Percentiles rank a stretch among this genome's conserved stretches.
Evolutionary conservation across 2,797 vertebrate genomes (phyloP).

Genomic region (Lagodon rhomboides): DNA sequence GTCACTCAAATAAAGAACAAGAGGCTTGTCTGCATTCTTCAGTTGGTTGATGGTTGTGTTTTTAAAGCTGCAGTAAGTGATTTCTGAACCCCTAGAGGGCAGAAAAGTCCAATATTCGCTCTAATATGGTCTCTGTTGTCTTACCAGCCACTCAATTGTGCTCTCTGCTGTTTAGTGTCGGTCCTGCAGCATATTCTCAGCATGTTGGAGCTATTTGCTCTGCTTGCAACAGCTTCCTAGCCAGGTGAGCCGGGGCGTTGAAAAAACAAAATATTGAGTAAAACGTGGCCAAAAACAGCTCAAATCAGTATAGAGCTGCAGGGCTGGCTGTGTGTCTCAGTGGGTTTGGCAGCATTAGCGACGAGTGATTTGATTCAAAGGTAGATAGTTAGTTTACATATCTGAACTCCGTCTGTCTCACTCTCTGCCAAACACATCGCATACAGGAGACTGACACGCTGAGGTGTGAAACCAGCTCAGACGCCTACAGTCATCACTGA

Average conservation of each 20-base stretch:
- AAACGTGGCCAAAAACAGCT: background rate
- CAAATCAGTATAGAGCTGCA: background rate
- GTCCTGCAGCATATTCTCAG: background rate
- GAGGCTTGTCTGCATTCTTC: background rate
- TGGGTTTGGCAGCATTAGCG: background rate
- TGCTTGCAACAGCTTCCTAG: background rate
- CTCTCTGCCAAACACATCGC: background rate
- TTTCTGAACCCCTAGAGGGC: conserved; percentile 19
- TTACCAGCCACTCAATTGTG: background rate
- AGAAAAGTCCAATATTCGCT: background rate
- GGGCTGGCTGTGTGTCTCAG: background rate
- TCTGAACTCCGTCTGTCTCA: background rate
- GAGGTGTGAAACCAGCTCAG: conserved; percentile 35
- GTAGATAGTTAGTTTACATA: conserved; percentile 3
- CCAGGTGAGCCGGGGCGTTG: too few species aligned
- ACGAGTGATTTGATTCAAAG: conserved; percentile 2
- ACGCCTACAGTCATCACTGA: conserved; percentile 17
- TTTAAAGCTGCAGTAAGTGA: background rate
- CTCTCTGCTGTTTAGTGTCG: background rate
- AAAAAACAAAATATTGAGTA: background rate
- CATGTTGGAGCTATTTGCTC: background rate
- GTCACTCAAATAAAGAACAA: background rate
- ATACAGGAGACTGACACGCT: background rate
- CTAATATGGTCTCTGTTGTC: background rate
- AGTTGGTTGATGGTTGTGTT: background rate